Evolutionary conservation across 2,797 vertebrate species (phyloP).

Genomic region (Hephaestus fuliginosus): DNA sequence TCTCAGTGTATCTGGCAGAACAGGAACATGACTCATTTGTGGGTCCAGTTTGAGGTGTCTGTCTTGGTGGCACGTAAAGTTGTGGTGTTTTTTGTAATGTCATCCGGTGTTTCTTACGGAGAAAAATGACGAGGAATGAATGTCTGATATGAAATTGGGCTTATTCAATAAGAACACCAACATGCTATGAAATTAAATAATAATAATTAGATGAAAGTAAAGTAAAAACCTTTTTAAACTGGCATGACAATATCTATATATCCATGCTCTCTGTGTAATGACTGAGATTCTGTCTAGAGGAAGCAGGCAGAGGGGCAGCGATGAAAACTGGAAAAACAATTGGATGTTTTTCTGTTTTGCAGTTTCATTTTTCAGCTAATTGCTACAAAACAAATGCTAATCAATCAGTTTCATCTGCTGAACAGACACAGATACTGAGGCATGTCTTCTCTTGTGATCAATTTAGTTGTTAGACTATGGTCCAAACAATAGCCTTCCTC

Average conservation of each 20-base stretch:
- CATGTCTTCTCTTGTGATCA: not conserved
- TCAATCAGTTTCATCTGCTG: not conserved
- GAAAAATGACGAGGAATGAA: not conserved
- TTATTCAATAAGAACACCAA: not conserved
- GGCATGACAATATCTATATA: not conserved
- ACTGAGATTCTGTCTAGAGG: not conserved
- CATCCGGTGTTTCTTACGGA: not conserved
- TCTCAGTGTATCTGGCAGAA: not conserved
- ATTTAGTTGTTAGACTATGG: not conserved
- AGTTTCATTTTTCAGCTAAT: not conserved
- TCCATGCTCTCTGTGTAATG: not conserved
- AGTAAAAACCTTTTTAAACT: not conserved
- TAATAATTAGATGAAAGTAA: not conserved
- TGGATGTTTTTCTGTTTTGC: not conserved
- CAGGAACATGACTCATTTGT: not conserved
- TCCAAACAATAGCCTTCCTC: not conserved
- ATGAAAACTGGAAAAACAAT: not conserved
- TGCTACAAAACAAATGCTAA: not conserved
- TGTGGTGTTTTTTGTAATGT: not conserved
- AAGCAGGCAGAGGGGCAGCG: not conserved
- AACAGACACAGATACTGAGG: not conserved
- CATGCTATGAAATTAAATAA: not conserved
- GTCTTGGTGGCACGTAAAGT: rapidly evolving
- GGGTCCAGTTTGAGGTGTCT: not conserved
- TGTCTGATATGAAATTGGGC: not conserved